Evolutionary conservation across 2,113 vertebrate genomes (phyloP), one percentile per base, ranked within the genome.

Genomic region (Brachyistius frenatus): DNA sequence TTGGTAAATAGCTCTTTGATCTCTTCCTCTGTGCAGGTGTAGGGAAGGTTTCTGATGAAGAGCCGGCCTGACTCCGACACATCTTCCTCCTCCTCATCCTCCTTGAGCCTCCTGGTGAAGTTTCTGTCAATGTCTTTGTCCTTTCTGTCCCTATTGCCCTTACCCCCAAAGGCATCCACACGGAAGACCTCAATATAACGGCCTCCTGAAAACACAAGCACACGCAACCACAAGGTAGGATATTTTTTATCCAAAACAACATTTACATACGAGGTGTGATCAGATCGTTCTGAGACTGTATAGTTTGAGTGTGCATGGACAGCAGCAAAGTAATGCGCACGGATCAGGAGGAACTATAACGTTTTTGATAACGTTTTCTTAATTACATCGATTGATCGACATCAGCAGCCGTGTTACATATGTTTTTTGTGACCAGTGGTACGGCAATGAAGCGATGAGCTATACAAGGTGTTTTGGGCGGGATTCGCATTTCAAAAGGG

Each of bases 11-110:
- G 78, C 54, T 95, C 92, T 72, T 96, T 96, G 76, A 99, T 85
- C 60, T 99, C 97, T 33, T 98, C 95, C 86, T 99, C 97, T 0
- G 95, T 96, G 93, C 97, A 97, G 7, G 95, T 97, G 81, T 99
- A 99, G 3, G 98, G 96, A 76, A 99, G 95, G 76, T 99, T 99
- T 77, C 98, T 94, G 76, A 99, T 88, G 55, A 99, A 99, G 3
- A 99, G 96, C 5, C 97, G 93, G 32, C 98, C 97, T 0, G 98
- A 97, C 35, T 99, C 98, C 0, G 97, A 91, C 60, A 99, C 89
- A 46, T 99, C 98, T 81, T 99, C 98, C 53, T 97, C 96, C 68
- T 97, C 97, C 75, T 99, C 97, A 0, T 96, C 92, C 0, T 96
- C 96, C 66, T 95, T 95, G 0, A 96, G 93, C 14, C 89, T 94